Evolutionary conservation across 2,888 invertebrate genomes (phyloP).

Genomic region (Drosophila pseudotalamancana): DNA sequence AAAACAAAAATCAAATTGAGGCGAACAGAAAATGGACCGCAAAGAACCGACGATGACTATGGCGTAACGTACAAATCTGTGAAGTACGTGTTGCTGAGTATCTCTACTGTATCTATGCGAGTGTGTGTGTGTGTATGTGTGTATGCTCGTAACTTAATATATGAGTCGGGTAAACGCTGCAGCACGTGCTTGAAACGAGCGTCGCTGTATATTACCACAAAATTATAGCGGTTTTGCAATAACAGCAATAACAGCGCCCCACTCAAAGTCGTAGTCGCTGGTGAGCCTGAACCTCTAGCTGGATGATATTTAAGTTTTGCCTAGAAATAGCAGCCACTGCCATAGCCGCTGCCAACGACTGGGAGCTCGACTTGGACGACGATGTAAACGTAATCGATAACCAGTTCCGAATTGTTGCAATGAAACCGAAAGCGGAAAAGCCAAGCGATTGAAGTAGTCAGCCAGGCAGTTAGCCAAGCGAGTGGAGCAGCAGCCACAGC

Average conservation of each 20-base stretch:
- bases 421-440: constrained; percentile 81
- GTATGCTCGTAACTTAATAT: constrained; percentile 63
- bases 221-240: constrained; percentile 77
- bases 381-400: constrained; percentile 77
- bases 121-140: constrained; percentile 40
- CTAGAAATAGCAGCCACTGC: constrained; percentile 52
- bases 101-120: constrained; percentile 32
- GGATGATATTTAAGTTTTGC: constrained; percentile 74
- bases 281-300: constrained; percentile 37
- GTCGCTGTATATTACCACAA: constrained; percentile 75
- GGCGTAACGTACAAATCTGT: constrained; percentile 75
- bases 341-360: constrained; percentile 21
- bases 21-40: constrained; percentile 52
- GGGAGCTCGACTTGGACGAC: constrained; percentile 34
- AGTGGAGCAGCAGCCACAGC: constrained; percentile 32
- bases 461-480: constrained; percentile 46
- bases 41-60: constrained; percentile 54
- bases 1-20: constrained; percentile 49
- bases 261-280: constrained; percentile 34
- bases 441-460: constrained; percentile 60
- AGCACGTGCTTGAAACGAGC: constrained; percentile 76
- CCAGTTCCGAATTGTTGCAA: constrained; percentile 79
- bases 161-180: constrained; percentile 70
- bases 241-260: constrained; percentile 66
- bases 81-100: constrained; percentile 73